Evolutionary conservation across 2,797 vertebrate genomes (phyloP).

Genomic region (Taeniopygia guttata): DNA sequence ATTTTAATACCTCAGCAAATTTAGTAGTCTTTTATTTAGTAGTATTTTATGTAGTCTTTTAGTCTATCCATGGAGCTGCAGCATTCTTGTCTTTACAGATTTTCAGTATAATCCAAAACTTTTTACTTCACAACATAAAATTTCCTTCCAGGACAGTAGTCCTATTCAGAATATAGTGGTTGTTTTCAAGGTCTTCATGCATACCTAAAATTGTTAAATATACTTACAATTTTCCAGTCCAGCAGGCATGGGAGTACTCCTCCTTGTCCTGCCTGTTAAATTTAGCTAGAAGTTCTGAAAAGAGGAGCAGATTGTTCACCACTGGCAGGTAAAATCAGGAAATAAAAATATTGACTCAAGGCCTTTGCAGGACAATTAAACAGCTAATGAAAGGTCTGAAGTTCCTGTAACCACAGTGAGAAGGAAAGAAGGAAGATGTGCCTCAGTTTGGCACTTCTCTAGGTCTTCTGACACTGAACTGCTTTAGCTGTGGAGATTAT

Average conservation of each 20-base stretch:
- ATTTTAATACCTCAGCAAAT: background rate
- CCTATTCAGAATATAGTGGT: constrained; percentile 24
- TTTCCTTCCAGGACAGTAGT: background rate
- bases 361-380: constrained; percentile 72
- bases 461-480: background rate
- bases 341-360: constrained; percentile 77
- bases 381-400: constrained; percentile 68
- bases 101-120: background rate
- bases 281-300: constrained; percentile 67
- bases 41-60: background rate
- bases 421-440: constrained; percentile 43
- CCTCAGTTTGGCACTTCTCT: background rate
- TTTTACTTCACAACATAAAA: background rate
- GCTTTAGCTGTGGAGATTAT: background rate
- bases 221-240: constrained; percentile 31
- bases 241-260: constrained; percentile 21
- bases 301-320: constrained; percentile 56
- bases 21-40: background rate
- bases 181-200: constrained; percentile 50
- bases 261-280: constrained; percentile 60
- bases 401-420: constrained; percentile 48
- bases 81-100: background rate
- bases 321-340: constrained; percentile 71
- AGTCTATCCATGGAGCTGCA: background rate
- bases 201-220: constrained; percentile 62